Evolutionary conservation across 1,140 invertebrate genomes (phyloP), one percentile per base, ranked within the genome.

Genomic region (Penaeus chinensis): DNA sequence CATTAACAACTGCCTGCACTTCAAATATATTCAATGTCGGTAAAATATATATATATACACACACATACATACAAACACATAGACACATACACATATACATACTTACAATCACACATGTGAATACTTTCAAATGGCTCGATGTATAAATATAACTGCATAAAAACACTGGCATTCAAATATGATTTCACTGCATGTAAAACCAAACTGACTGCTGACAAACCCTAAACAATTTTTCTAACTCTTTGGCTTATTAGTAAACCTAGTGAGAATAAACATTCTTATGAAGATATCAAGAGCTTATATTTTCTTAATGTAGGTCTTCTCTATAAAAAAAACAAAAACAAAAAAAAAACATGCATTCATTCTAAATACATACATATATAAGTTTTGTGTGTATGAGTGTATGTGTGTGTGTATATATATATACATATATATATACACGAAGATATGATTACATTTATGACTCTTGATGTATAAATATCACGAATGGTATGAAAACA

Each of bases 221-320:
- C 54, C 54, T 11, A 37, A 54, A 74, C 71, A 27, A 71, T 32
- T 74, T 37, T 47, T 47, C 20, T 78, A 5, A 60, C 13, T 82
- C 81, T 82, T 82, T 82, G 81, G 81, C 65, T 65, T 82, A 37
- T n/a, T 66, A 82, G 32, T 82, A 82, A 69, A 82, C 19, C 81
- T 82, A 82, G 65, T 82, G 81, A 82, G 81, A 82, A 82, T 82
- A 69, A 47, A 82, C 18, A 20, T 82, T 71, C 69, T 65, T 69
- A 61, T 54, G 65, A 82, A 69, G 42, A 61, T 69, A 69, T 22
- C n/a, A 20, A 27, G 24, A n/a, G n/a, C 61, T 37, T 60, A 32
- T 47, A 61, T 69, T 47, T 32, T 20, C 22, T 19, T 47, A 74
- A 32, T 74, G 71, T 37, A 32, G 24, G 27, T 78, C 76, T 78